A percentile compares a stretch with the other conserved stretches of the same genome.
These are phyloP conservation scores for Galendromus occidentalis DNA, from an alignment of 1,140 invertebrate species.

Conservation along the genomic window DNA sequence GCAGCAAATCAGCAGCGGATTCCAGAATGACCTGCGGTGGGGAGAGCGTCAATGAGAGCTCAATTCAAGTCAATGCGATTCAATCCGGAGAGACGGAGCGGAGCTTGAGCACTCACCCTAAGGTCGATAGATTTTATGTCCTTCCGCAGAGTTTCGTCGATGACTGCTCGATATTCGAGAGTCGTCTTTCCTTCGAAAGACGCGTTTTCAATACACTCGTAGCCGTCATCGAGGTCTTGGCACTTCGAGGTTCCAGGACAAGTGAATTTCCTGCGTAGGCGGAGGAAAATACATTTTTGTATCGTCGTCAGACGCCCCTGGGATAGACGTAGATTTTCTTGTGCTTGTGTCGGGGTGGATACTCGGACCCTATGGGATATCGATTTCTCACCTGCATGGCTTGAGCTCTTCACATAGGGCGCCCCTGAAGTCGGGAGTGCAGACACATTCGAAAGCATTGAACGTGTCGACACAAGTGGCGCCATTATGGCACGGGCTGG, in stretches of 20 bases:
- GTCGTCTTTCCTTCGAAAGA: conserved; percentile 47
- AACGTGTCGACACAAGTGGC: conserved; percentile 74
- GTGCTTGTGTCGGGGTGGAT: too few relatives aligned
- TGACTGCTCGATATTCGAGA: conserved; percentile 14
- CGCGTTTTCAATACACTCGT: conserved; percentile 73
- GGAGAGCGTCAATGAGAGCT: too few relatives aligned
- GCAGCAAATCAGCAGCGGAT: neutral
- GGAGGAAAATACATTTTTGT: too few relatives aligned
- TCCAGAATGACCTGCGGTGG: neutral
- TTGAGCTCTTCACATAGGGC: conserved; percentile 77
- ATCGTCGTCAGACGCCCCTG: too few relatives aligned
- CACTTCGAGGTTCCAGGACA: conserved; percentile 64
- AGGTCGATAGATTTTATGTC: too few relatives aligned
- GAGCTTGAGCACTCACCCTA: too few relatives aligned
- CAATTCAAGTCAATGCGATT: too few relatives aligned
- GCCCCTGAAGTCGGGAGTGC: conserved; percentile 60
- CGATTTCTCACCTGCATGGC: conserved; percentile 49
- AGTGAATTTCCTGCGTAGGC: conserved; percentile 24
- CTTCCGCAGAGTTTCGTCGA: neutral
- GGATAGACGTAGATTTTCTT: too few relatives aligned
- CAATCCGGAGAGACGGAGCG: too few relatives aligned
- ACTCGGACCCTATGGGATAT: too few relatives aligned
- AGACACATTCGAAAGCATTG: conserved; percentile 37
- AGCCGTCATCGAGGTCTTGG: conserved; percentile 66
- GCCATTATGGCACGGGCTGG: conserved; percentile 75